A percentile compares a stretch with the other conserved stretches of the same genome.
phyloP scores from a whole-genome alignment of 2,888 invertebrate species.

The Tethea ocularis region DNA sequence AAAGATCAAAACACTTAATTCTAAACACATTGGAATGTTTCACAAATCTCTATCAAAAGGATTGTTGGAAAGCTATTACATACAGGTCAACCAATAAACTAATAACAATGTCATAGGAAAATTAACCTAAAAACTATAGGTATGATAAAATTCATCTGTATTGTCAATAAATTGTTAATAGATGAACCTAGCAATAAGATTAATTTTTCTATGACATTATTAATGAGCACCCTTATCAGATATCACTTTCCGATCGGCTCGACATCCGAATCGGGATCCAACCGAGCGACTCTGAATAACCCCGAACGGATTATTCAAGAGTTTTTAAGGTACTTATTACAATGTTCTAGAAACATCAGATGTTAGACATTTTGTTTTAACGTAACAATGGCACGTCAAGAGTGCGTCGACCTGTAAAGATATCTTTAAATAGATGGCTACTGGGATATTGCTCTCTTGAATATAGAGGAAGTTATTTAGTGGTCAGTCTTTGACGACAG shows the following conservation, averaged over 20 bases:
- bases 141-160: too few species aligned
- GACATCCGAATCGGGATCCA: too few species aligned
- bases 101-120: too few species aligned
- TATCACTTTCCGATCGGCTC: too few species aligned
- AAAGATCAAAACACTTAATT: slow-evolving; percentile 29
- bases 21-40: slow-evolving; percentile 47
- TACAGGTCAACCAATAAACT: slow-evolving; percentile 12
- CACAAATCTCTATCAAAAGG: slow-evolving; percentile 51
- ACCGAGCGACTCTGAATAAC: too few species aligned
- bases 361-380: neutral
- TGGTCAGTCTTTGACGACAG: slow-evolving; percentile 42
- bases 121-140: too few species aligned
- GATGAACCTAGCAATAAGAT: too few species aligned
- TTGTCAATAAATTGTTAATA: too few species aligned
- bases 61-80: slow-evolving; percentile 23
- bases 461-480: slow-evolving; percentile 22
- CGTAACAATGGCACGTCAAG: neutral
- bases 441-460: slow-evolving; percentile 11
- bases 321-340: too few species aligned
- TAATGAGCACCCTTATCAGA: too few species aligned
- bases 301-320: too few species aligned
- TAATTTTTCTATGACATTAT: too few species aligned
- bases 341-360: neutral
- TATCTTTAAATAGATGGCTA: slow-evolving; percentile 22
- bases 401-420: neutral